These are phyloP conservation scores for Bombus consobrinus DNA, from an alignment of 1,140 invertebrate species.

Conservation along the genomic window DNA sequence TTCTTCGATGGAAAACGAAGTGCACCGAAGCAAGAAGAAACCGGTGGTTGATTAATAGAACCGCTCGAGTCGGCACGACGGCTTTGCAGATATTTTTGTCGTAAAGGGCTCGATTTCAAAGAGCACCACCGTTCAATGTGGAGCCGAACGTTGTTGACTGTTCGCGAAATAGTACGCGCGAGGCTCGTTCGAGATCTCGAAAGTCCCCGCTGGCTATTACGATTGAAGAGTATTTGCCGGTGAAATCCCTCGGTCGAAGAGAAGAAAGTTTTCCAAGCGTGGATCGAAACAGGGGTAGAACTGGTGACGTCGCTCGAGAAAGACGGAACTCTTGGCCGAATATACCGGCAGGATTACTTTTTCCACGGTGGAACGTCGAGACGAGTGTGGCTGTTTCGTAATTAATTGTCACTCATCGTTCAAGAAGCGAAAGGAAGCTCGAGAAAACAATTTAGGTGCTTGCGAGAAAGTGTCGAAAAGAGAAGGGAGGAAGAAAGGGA, in stretches of 20 bases:
- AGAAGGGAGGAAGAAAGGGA: neutral
- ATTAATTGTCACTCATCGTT: constrained; percentile 24
- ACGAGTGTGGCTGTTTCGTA: constrained; percentile 4
- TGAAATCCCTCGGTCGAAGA: neutral
- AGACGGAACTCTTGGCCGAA: neutral
- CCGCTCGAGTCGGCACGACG: constrained; percentile 22
- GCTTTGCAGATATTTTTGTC: constrained; percentile 46
- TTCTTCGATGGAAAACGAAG: constrained; percentile 54
- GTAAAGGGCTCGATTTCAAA: constrained; percentile 49
- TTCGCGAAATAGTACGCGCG: constrained; percentile 36
- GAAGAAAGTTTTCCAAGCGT: constrained; percentile 24
- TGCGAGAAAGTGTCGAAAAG: constrained; percentile 1
- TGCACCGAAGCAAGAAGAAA: constrained; percentile 46
- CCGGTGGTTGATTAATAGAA: constrained; percentile 52
- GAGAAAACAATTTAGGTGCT: constrained; percentile 25
- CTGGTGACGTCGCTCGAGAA: neutral
- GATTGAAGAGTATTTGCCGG: constrained; percentile 27
- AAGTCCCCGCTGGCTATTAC: constrained; percentile 32
- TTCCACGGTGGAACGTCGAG: neutral
- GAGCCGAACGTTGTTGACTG: constrained; percentile 36
- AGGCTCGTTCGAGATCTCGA: constrained; percentile 22
- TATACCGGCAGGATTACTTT: neutral
- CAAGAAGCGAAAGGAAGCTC: neutral
- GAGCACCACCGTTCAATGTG: constrained; percentile 2
- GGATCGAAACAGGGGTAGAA: neutral